phyloP scores from a whole-genome alignment of 2,797 vertebrate species.

The Darevskia nairensis region DNA sequence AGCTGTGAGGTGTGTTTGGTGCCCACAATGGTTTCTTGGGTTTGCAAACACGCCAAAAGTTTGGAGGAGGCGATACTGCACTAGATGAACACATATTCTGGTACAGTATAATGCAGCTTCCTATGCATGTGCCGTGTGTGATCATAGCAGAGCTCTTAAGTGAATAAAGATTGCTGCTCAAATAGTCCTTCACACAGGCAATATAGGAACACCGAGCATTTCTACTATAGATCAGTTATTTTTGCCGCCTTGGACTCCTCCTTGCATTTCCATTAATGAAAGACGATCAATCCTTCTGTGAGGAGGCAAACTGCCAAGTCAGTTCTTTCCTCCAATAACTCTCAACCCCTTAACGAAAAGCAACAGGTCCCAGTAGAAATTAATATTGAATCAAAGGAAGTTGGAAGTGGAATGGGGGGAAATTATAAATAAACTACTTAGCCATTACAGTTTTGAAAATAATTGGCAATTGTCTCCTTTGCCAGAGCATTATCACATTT shows the following conservation, averaged over 20 bases:
- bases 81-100: not conserved
- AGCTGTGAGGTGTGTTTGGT: too few species aligned
- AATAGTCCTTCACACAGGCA: not conserved
- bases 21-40: too few species aligned
- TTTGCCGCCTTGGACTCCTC: not conserved
- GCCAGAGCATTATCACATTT: not conserved
- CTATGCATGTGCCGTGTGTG: not conserved
- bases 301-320: slow-evolving; percentile 31
- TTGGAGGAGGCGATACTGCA: not conserved
- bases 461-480: not conserved
- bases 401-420: not conserved
- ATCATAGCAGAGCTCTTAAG: not conserved
- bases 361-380: not conserved
- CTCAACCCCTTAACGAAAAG: not conserved
- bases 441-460: slow-evolving; percentile 15
- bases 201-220: not conserved
- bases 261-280: slow-evolving; percentile 20
- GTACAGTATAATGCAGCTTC: not conserved
- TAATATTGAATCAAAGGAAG: not conserved
- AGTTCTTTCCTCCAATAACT: slow-evolving; percentile 34
- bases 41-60: too few species aligned
- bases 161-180: slow-evolving; percentile 20
- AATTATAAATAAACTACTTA: not conserved
- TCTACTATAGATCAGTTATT: slow-evolving; percentile 13
- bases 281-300: slow-evolving; percentile 8